phyloP scores from a whole-genome alignment of 2,113 vertebrate genomes.

The Toxotes jaculatrix region DNA sequence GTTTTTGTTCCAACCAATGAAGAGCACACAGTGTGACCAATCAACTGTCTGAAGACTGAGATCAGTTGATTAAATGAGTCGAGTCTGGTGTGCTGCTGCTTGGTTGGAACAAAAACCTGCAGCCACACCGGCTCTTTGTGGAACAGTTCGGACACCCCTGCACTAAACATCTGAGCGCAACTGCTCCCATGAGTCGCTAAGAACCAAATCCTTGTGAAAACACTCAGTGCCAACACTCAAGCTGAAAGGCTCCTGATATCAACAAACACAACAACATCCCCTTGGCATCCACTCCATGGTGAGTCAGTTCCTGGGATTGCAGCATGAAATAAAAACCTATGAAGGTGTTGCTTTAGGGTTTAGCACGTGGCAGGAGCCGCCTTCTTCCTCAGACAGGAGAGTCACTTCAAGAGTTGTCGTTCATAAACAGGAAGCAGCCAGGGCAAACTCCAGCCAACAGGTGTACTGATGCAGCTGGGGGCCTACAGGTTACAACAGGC shows the following conservation, averaged over 20 bases:
- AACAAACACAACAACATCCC: constrained; percentile 59
- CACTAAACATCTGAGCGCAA: not conserved
- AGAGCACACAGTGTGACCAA: too few relatives aligned
- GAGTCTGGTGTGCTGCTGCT: too few relatives aligned
- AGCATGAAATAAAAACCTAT: constrained; percentile 34
- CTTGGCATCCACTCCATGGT: constrained; percentile 32
- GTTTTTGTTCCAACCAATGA: too few relatives aligned
- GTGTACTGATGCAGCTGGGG: constrained; percentile 69
- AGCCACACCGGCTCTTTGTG: too few relatives aligned
- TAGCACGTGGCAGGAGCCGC: constrained; percentile 63
- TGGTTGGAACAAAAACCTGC: too few relatives aligned
- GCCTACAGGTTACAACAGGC: constrained; percentile 70
- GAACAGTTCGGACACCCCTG: too few relatives aligned
- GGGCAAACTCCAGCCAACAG: constrained; percentile 58
- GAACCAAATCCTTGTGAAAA: constrained; percentile 44
- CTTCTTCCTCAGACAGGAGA: constrained; percentile 45
- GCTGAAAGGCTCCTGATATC: constrained; percentile 39
- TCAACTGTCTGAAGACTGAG: too few relatives aligned
- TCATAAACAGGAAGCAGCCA: constrained; percentile 53
- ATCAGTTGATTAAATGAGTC: too few relatives aligned
- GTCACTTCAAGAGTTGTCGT: constrained; percentile 40
- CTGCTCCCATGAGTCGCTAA: constrained; percentile 31
- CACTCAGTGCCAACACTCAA: constrained; percentile 28
- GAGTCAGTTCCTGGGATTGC: constrained; percentile 61
- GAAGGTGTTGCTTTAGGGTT: constrained; percentile 51